A percentile compares a stretch with the other conserved stretches of the same genome.
phyloP scores from a whole-genome alignment of 1,140 invertebrate genomes.

The Yoshiicerus persimilis region DNA sequence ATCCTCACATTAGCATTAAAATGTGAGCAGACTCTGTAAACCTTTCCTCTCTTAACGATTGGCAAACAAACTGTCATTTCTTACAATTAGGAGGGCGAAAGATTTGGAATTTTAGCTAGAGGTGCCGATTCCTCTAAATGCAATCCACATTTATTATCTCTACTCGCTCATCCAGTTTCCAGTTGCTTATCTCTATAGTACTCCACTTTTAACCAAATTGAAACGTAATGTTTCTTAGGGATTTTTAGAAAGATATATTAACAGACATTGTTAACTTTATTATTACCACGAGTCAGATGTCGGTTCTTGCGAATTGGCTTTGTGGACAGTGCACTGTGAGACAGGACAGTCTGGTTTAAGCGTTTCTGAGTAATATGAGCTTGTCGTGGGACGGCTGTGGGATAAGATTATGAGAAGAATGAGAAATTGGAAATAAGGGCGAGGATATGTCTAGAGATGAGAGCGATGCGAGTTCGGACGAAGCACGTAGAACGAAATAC shows the following conservation, averaged over 20 bases:
- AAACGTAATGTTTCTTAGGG: too few species aligned
- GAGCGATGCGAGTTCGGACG: not conserved
- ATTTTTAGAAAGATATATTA: not conserved
- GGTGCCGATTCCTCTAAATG: not conserved
- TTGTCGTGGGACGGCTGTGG: not conserved
- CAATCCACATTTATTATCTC: not conserved
- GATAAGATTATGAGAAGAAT: not conserved
- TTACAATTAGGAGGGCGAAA: not conserved
- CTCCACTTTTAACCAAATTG: not conserved
- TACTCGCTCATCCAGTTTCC: not conserved
- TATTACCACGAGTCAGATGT: not conserved
- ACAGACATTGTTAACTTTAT: not conserved
- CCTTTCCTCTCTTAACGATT: not conserved
- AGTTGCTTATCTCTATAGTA: not conserved
- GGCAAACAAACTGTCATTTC: not conserved
- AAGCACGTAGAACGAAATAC: not conserved
- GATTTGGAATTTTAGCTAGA: not conserved
- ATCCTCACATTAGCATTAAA: not conserved
- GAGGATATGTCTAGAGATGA: conserved; percentile 1
- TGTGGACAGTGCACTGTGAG: not conserved
- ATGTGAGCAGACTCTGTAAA: not conserved
- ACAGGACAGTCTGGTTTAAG: not conserved
- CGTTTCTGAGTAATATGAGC: not conserved
- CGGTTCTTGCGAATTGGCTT: not conserved
- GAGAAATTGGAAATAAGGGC: conserved; percentile 12